phyloP scores from a whole-genome alignment of 2,113 vertebrate species.

The Cranoglanis bouderius region DNA sequence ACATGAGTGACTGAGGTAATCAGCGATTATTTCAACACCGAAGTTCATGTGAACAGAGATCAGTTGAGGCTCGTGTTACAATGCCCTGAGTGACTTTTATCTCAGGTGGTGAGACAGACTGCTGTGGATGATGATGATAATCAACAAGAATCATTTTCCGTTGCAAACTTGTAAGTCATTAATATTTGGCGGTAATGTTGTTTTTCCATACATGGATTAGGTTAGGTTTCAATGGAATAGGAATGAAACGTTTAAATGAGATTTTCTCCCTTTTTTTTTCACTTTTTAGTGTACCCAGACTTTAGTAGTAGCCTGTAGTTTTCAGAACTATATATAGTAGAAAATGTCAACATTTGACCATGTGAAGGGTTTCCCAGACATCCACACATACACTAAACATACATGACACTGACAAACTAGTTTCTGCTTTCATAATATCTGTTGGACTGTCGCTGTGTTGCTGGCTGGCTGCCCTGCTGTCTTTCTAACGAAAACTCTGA shows the following conservation, averaged over 20 bases:
- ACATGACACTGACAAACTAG: not conserved
- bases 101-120: not conserved
- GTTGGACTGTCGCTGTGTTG: not conserved
- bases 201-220: not conserved
- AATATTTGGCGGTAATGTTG: not conserved
- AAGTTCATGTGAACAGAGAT: not conserved
- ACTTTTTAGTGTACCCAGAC: not conserved
- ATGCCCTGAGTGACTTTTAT: not conserved
- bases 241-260: not conserved
- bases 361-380: not conserved
- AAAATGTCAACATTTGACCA: not conserved
- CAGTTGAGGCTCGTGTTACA: not conserved
- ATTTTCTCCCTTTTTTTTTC: not conserved
- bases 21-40: not conserved
- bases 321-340: not conserved
- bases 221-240: not conserved
- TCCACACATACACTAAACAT: not conserved
- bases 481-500: not conserved
- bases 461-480: not conserved
- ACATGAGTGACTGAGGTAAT: not conserved
- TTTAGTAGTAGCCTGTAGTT: not conserved
- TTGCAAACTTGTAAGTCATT: not conserved
- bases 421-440: not conserved
- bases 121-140: not conserved
- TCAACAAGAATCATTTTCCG: not conserved